Conservation (phyloP, 1,140 invertebrate species). For the Drosophila azteca region DNA sequence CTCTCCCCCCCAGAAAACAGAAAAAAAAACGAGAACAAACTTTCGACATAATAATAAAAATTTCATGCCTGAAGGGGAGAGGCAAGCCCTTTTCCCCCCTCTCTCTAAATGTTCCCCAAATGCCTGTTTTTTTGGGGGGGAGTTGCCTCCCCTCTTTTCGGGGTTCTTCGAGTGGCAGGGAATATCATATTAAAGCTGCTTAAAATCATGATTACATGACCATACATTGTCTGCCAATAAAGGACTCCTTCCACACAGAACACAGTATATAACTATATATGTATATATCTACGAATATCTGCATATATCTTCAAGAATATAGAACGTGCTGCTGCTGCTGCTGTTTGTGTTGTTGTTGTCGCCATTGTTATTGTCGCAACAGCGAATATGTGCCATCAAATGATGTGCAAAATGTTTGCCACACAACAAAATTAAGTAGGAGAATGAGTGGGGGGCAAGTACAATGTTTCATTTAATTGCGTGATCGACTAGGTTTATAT, state of each 20-base stretch:
- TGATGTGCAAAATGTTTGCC: conserved; percentile 69
- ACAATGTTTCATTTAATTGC: conserved; percentile 2
- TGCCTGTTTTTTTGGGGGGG: conserved; percentile 10
- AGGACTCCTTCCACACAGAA: too few species aligned
- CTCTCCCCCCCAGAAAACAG: too few species aligned
- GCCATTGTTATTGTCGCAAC: conserved; percentile 7
- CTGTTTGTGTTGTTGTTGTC: too few species aligned
- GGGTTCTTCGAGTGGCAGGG: not conserved
- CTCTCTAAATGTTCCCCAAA: conserved; percentile 36
- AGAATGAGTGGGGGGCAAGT: not conserved
- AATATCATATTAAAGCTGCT: conserved; percentile 70
- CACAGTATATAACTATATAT: conserved; percentile 30
- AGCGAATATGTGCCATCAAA: conserved; percentile 55
- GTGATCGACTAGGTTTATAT: not conserved
- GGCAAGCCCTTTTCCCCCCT: not conserved
- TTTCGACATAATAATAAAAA: conserved; percentile 77
- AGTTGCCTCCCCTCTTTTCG: not conserved
- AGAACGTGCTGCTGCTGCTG: conserved; percentile 36
- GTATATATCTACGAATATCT: conserved; percentile 41
- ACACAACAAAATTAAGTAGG: conserved; percentile 48
- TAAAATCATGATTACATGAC: conserved; percentile 69
- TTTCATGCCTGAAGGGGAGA: conserved; percentile 57
- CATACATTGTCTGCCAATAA: too few species aligned
- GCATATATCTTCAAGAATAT: conserved; percentile 19
- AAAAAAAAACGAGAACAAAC: conserved; percentile 35